These are phyloP conservation scores for Pelecanus crispus DNA, from an alignment of 2,113 vertebrate genomes.

Conservation along the genomic window DNA sequence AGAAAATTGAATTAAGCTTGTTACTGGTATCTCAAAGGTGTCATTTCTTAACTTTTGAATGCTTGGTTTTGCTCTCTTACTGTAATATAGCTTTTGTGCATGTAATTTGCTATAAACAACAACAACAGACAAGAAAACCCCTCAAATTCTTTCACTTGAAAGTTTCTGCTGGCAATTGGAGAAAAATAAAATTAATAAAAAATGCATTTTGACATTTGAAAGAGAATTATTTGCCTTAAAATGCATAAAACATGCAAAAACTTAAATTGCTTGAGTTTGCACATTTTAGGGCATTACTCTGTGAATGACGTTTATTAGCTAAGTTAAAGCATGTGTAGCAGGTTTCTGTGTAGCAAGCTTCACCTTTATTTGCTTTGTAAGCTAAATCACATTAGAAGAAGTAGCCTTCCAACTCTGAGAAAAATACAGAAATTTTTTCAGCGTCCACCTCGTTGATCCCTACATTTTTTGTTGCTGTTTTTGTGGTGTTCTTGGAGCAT, in stretches of 20 bases:
- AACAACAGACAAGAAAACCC: not conserved
- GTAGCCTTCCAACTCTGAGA: not conserved
- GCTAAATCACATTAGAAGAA: not conserved
- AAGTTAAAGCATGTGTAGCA: not conserved
- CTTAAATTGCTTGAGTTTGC: not conserved
- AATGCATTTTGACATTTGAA: conserved; percentile 44
- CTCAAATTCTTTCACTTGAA: not conserved
- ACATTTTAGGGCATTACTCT: not conserved
- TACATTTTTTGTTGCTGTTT: not conserved
- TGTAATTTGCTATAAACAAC: not conserved
- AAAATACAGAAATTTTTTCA: not conserved
- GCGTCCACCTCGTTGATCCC: not conserved
- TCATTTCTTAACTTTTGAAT: not conserved
- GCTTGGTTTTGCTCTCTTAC: not conserved
- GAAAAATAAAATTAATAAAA: conserved; percentile 34
- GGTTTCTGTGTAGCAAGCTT: not conserved
- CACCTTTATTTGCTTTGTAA: not conserved
- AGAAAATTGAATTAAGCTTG: not conserved
- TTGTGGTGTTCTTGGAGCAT: not conserved
- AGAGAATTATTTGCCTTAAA: conserved; percentile 36
- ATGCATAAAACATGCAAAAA: conserved; percentile 7
- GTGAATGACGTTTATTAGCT: not conserved
- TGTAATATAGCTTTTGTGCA: not conserved
- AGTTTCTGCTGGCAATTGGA: not conserved
- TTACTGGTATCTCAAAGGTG: not conserved